Evolutionary conservation across 2,113 vertebrate species (phyloP), one percentile per base, ranked within the genome.

Genomic region (Nannobrachium achirus): DNA sequence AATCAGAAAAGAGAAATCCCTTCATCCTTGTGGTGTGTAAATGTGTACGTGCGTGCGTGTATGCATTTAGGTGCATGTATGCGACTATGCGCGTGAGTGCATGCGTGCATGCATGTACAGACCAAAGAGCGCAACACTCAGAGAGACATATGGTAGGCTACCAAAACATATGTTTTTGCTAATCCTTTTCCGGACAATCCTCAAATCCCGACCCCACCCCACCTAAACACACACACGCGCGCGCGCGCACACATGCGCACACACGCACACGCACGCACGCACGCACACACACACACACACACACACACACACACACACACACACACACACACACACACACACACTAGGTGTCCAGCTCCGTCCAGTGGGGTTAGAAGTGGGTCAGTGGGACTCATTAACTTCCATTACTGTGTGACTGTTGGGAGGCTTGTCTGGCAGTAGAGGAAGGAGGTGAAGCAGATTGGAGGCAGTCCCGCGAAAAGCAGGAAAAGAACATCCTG

Each of bases 401-500:
- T 66, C 69, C 71, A 76, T 79, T 69, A 66, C 39, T 59, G 55
- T 67, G 64, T 68, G 75, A 66, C 78, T 67, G 55, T 65, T 58
- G 58, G 41, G 44, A 71, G 16, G 51, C 56, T 38, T 68, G 59
- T 65, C 61, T 69, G 73, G 75, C 73, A 59, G 65, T 42, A 18
- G 49, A 60, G 56, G 41, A 38, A n/a, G 60, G 59, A 61, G 16
- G 16, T 39, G 65, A 59, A 39, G 71, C 73, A 84, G 63, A 19
- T 53, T 4, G 69, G 76, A 73, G 71, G 40, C 61, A 71, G 25
- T 4, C 25, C 25, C 25, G 25, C 1, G 2, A 33, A 33, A 4
- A 72, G 50, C 70, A 61, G 77, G 67, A 79, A 80, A 76, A 82
- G 66, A 76, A 84, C 84, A 78, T 72, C 71, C 65, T 64, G 76